phyloP scores from a whole-genome alignment of 2,113 vertebrate genomes.

The Picathartes gymnocephalus region DNA sequence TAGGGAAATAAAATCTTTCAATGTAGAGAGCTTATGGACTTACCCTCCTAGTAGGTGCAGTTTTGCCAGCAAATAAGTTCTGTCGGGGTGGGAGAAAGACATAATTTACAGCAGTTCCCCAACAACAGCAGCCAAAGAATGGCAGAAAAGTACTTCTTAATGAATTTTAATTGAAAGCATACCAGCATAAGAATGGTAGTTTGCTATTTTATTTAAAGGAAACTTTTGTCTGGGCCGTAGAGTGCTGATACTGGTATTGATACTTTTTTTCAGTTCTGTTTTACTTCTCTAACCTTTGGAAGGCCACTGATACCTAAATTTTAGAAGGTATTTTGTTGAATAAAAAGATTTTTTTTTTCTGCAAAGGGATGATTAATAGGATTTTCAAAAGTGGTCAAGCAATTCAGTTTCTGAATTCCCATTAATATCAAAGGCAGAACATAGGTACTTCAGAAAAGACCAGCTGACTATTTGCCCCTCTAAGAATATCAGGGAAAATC shows the following conservation, averaged over 20 bases:
- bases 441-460: background rate
- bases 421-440: background rate
- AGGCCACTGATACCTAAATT: background rate
- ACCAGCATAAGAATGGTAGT: background rate
- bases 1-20: background rate
- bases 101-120: background rate
- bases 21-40: background rate
- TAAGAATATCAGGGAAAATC: background rate
- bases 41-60: background rate
- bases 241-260: background rate
- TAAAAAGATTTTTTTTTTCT: background rate
- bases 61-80: background rate
- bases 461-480: background rate
- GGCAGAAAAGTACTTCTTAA: background rate
- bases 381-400: background rate
- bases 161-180: background rate
- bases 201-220: background rate
- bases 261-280: background rate
- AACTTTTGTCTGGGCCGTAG: background rate
- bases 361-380: background rate
- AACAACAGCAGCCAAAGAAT: background rate
- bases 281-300: background rate
- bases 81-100: background rate
- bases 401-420: background rate
- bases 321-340: background rate